Evolutionary conservation across 1,140 invertebrate genomes (phyloP).

Genomic region (Melanaphis sacchari): DNA sequence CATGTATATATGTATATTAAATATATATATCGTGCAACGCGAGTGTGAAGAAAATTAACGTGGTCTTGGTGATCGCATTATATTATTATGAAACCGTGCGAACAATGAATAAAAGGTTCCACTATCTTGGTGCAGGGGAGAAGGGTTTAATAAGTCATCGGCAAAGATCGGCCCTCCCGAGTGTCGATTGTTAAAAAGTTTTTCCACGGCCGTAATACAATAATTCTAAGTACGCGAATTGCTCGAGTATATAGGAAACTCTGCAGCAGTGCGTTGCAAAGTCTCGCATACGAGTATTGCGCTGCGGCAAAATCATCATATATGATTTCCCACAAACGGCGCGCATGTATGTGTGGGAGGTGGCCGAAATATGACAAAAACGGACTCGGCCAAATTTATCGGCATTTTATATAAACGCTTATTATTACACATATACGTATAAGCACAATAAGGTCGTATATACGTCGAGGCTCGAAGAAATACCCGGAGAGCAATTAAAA

Average conservation of each 20-base stretch:
- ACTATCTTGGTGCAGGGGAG: no score
- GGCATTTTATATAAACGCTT: conserved; percentile 8
- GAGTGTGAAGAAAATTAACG: not conserved
- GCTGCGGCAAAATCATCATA: not conserved
- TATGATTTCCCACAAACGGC: not conserved
- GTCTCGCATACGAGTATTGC: not conserved
- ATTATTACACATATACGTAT: not conserved
- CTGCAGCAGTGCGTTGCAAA: not conserved
- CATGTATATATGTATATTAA: not conserved
- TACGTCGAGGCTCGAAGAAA: not conserved
- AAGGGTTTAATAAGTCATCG: not conserved
- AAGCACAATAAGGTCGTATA: not conserved
- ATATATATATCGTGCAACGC: not conserved
- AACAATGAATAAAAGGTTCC: conserved; percentile 31
- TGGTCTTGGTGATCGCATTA: not conserved
- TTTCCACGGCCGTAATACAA: not conserved
- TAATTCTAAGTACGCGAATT: not conserved
- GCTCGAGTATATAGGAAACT: not conserved
- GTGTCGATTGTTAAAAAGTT: conserved; percentile 34
- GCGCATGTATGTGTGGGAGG: not conserved
- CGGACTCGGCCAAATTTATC: conserved; percentile 25
- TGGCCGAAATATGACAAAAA: conserved; percentile 43
- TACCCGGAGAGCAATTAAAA: conserved; percentile 46
- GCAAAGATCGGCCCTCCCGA: not conserved
- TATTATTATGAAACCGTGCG: not conserved